Percentiles rank a stretch among this genome's conserved stretches.
Evolutionary conservation across 1,140 invertebrate genomes (phyloP).

Genomic region (Homarus americanus): DNA sequence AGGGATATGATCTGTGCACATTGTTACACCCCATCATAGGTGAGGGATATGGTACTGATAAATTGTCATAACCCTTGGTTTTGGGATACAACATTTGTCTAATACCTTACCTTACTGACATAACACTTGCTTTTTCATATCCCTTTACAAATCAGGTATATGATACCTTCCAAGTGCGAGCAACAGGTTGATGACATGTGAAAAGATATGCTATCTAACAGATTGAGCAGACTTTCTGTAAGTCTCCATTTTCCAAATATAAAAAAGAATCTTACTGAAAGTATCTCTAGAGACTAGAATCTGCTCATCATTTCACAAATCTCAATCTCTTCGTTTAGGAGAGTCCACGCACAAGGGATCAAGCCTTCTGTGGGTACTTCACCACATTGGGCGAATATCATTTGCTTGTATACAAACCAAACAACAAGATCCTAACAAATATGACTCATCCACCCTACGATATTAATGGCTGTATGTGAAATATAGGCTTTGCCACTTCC

Average conservation of each 20-base stretch:
- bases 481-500: not conserved
- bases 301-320: slow-evolving; percentile 44
- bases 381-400: slow-evolving; percentile 19
- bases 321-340: slow-evolving; percentile 27
- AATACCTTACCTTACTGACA: slow-evolving; percentile 10
- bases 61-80: not conserved
- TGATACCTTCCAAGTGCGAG: slow-evolving; percentile 50
- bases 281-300: not conserved
- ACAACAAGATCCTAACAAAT: slow-evolving; percentile 24
- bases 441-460: slow-evolving; percentile 1
- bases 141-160: slow-evolving; percentile 1
- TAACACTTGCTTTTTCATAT: slow-evolving; percentile 4
- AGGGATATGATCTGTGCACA: slow-evolving; percentile 29
- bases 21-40: not conserved
- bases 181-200: slow-evolving; percentile 38
- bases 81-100: not conserved
- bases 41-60: slow-evolving; percentile 16
- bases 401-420: slow-evolving; percentile 41
- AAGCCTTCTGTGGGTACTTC: slow-evolving; percentile 30
- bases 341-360: slow-evolving; percentile 33
- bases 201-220: slow-evolving; percentile 27
- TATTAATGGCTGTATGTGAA: not conserved
- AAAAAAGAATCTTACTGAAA: slow-evolving; percentile 51
- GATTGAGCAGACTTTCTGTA: slow-evolving; percentile 27
- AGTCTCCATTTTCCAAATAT: slow-evolving; percentile 35